Conservation (phyloP, 2,888 invertebrate species). For the Drosophila paramelanica region DNA sequence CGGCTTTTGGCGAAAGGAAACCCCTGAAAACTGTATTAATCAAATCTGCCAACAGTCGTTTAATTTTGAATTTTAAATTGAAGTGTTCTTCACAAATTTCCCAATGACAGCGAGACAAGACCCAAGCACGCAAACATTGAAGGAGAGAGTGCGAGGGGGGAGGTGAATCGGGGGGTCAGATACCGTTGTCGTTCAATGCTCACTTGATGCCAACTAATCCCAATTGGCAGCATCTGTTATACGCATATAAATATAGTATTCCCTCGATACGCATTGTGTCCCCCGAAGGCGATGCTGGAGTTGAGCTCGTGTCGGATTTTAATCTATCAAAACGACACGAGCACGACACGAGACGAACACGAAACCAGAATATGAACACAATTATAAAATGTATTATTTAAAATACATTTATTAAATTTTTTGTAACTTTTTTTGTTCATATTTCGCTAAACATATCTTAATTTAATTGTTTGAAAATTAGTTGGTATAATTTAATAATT, state of each 20-base stretch:
- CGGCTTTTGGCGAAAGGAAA: neutral
- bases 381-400: too few species aligned
- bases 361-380: too few species aligned
- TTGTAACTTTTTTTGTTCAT: too few species aligned
- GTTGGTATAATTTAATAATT: too few species aligned
- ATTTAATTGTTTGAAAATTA: too few species aligned
- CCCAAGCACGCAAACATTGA: neutral
- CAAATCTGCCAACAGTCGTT: constrained; percentile 33
- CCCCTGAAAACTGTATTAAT: constrained; percentile 4
- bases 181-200: constrained; percentile 49
- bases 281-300: neutral
- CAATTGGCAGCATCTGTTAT: constrained; percentile 62
- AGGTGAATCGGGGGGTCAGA: neutral
- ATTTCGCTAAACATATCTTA: too few species aligned
- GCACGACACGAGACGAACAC: too few species aligned
- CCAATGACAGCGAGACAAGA: constrained; percentile 14
- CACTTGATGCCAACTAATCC: constrained; percentile 73
- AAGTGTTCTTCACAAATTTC: constrained; percentile 14
- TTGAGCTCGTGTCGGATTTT: neutral
- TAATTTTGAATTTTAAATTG: constrained; percentile 49
- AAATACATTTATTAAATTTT: too few species aligned
- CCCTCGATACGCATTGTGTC: constrained; percentile 28
- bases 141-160: too few species aligned
- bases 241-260: constrained; percentile 40
- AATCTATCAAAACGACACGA: neutral